Base-by-base conservation (phyloP, 1,140 invertebrate genomes). In the Polypedilum pembai region DNA sequence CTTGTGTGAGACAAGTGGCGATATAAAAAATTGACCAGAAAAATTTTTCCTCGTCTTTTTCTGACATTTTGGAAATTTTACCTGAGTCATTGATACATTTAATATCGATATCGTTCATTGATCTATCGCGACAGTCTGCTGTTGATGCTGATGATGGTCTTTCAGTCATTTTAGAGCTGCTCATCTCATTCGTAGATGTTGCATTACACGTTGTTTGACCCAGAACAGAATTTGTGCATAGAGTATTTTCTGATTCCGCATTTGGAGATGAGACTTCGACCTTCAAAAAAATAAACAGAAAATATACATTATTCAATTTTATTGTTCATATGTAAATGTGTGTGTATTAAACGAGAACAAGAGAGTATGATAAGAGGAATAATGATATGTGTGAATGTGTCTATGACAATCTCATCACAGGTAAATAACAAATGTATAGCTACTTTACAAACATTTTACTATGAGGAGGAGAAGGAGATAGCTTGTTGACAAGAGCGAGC, bases 161-260 rank as follows among this genome's bases (percentile, higher is more conserved):
- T 56, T 56, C 8, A 56, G 12, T 82, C 5, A 33, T 33, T 33
- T 33, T 33, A 33, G 5, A 3, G 5, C 5, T 33, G 24, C 15
- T 79, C 80, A 75, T 80, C 78, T 65, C 24, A 5, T 33, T 33
- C 15, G 79, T 79, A 73, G 76, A 79, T 76, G 81, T 81, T 79
- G 78, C 81, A 82, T 80, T 33, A 82, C 45, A 56, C 12, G 24
- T 81, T 75, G 81, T 81, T 40, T 80, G 77, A 74, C 80, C 80
- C 41, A 82, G 79, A 76, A 82, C 82, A 63, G 81, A 82, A 75
- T 80, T 79, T 69, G 81, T 82, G 76, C 81, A 82, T 75, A 82
- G 80, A 74, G 80, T 80, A 73, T 80, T 81, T 75, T 82, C 81
- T 73, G 77, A 81, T 76, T 93, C 91, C 74, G 91, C 90, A 82